Evolutionary conservation across 1,140 invertebrate species (phyloP).

Genomic region (Euwallacea similis): DNA sequence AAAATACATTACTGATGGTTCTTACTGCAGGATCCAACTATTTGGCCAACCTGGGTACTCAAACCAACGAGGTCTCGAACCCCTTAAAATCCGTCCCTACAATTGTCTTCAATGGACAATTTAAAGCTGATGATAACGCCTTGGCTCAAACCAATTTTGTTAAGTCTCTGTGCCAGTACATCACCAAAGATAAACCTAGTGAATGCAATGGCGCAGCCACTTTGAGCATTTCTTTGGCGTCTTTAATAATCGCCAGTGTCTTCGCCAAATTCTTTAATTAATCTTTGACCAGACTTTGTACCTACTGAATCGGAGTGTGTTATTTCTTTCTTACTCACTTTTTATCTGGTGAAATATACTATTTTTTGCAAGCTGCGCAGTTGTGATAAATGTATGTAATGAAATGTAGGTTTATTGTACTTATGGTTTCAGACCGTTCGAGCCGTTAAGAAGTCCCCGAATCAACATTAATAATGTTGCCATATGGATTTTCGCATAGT

Average conservation of each 20-base stretch:
- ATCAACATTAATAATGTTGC: too few relatives aligned
- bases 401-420: too few relatives aligned
- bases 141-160: conserved; percentile 48
- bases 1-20: not conserved
- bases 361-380: too few relatives aligned
- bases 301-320: too few relatives aligned
- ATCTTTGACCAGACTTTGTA: not conserved
- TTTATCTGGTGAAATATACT: too few relatives aligned
- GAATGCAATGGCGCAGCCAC: conserved; percentile 42
- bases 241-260: conserved; percentile 19
- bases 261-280: conserved; percentile 26
- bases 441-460: too few relatives aligned
- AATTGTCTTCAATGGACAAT: conserved; percentile 55
- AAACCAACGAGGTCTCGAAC: conserved; percentile 53
- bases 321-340: too few relatives aligned
- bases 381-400: not conserved
- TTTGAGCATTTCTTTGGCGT: conserved; percentile 23
- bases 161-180: conserved; percentile 46
- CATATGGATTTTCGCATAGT: too few relatives aligned
- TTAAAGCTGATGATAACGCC: conserved; percentile 44
- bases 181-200: conserved; percentile 42
- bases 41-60: conserved; percentile 53
- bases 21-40: conserved; percentile 45
- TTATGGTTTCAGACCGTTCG: too few relatives aligned
- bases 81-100: conserved; percentile 58